phyloP scores from a whole-genome alignment of 2,113 vertebrate species.

The Donacobius atricapilla region DNA sequence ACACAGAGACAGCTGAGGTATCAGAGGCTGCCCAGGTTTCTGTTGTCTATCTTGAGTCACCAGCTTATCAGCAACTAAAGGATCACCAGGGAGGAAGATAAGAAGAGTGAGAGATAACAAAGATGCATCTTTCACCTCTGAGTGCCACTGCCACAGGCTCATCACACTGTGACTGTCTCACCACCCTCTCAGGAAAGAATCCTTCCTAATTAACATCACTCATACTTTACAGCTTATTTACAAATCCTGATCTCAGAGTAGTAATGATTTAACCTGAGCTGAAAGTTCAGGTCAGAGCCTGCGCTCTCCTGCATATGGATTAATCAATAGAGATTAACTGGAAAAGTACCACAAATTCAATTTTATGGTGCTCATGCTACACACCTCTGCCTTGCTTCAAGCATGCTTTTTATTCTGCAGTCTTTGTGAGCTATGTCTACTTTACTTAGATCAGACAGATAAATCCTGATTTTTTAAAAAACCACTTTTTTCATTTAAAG shows the following conservation, averaged over 20 bases:
- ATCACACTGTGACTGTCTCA: background rate
- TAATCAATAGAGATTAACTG: background rate
- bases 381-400: background rate
- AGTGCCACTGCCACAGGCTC: background rate
- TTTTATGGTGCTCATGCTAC: background rate
- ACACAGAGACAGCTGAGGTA: background rate
- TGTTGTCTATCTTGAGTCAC: background rate
- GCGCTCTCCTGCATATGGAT: background rate
- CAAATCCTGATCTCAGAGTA: background rate
- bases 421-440: background rate
- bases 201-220: background rate
- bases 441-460: conserved; percentile 10
- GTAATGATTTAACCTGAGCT: background rate
- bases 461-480: background rate
- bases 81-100: background rate
- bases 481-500: background rate
- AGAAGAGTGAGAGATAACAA: background rate
- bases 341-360: background rate
- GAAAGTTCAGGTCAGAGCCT: background rate
- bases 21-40: background rate
- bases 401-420: background rate
- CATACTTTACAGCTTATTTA: background rate
- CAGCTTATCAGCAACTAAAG: background rate
- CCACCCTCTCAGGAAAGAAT: background rate
- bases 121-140: background rate